These are phyloP conservation scores for Staurois parvus DNA, from an alignment of 2,797 vertebrate genomes.

Conservation along the genomic window DNA sequence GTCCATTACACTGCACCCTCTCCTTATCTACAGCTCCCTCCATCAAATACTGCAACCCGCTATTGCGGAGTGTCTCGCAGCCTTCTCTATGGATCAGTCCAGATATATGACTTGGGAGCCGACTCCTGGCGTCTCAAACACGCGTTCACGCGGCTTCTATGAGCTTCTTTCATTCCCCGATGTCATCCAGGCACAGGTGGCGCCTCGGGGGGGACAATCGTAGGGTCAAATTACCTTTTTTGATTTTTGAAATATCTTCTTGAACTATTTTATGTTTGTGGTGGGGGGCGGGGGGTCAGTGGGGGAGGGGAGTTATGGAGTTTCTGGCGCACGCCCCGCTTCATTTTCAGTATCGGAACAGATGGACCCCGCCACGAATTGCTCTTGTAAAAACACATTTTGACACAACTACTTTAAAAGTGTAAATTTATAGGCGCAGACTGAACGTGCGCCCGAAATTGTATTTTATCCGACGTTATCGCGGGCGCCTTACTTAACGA, in stretches of 20 bases:
- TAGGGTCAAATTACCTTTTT: conserved; percentile 77
- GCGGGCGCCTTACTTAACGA: no score
- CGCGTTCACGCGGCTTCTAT: conserved; percentile 55
- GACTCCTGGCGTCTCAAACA: conserved; percentile 28
- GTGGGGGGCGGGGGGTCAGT: no score
- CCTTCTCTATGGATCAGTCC: conserved; percentile 34
- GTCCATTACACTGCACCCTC: no score
- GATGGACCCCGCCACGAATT: conserved; percentile 86
- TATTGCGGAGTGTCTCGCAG: no score
- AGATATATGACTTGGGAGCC: no score
- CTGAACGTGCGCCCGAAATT: no score
- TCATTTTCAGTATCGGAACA: conserved; percentile 81
- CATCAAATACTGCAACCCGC: no score
- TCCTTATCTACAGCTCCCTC: no score
- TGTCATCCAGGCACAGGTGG: conserved; percentile 46
- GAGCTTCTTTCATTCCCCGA: conserved; percentile 56
- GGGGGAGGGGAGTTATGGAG: conserved; percentile 77
- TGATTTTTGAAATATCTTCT: conserved; percentile 64
- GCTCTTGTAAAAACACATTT: conserved; percentile 86
- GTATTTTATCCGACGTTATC: no score
- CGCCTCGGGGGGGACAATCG: conserved; percentile 67
- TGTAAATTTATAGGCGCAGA: conserved; percentile 86
- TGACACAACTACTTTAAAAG: conserved; percentile 87
- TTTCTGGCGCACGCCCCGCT: conserved; percentile 76
- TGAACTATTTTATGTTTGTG: conserved; percentile 70